Evolutionary conservation across 2,797 vertebrate species (phyloP).

Genomic region (Helostoma temminkii): DNA sequence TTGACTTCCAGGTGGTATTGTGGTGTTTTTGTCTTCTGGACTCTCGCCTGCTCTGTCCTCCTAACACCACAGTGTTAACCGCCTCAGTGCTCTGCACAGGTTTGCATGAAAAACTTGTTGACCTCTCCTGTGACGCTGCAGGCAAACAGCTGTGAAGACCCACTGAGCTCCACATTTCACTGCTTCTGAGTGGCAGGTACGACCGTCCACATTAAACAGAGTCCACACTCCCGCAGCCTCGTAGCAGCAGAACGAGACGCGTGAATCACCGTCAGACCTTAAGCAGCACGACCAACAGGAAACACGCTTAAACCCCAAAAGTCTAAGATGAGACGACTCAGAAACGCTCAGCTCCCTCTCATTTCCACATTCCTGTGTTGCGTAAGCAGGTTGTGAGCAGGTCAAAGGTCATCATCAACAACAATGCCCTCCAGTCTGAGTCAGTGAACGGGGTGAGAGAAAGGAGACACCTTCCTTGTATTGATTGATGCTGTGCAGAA

Average conservation of each 20-base stretch:
- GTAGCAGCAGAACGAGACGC: constrained; percentile 43
- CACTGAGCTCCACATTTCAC: constrained; percentile 15
- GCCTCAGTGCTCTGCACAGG: constrained; percentile 41
- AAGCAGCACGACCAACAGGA: constrained; percentile 13
- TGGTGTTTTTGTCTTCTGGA: not conserved
- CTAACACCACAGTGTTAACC: constrained; percentile 35
- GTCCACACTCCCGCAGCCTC: constrained; percentile 41
- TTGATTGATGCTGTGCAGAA: constrained; percentile 57
- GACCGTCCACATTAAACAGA: constrained; percentile 51
- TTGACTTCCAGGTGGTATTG: too few relatives aligned
- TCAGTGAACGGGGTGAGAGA: constrained; percentile 40
- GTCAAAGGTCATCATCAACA: constrained; percentile 57
- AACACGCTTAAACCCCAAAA: constrained; percentile 31
- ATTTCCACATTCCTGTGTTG: constrained; percentile 53
- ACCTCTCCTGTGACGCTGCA: constrained; percentile 49
- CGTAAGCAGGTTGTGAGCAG: constrained; percentile 41
- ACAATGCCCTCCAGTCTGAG: constrained; percentile 38
- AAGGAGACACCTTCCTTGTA: constrained; percentile 66
- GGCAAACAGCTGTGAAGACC: constrained; percentile 32
- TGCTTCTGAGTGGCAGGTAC: constrained; percentile 25
- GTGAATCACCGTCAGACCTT: constrained; percentile 27
- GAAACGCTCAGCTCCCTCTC: not conserved
- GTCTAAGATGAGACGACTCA: constrained; percentile 5
- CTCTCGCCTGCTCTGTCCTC: constrained; percentile 33
- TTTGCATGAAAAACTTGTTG: constrained; percentile 55